Evolutionary conservation across 2,888 invertebrate species (phyloP).

Genomic region (Dicyrtoma fusca): DNA sequence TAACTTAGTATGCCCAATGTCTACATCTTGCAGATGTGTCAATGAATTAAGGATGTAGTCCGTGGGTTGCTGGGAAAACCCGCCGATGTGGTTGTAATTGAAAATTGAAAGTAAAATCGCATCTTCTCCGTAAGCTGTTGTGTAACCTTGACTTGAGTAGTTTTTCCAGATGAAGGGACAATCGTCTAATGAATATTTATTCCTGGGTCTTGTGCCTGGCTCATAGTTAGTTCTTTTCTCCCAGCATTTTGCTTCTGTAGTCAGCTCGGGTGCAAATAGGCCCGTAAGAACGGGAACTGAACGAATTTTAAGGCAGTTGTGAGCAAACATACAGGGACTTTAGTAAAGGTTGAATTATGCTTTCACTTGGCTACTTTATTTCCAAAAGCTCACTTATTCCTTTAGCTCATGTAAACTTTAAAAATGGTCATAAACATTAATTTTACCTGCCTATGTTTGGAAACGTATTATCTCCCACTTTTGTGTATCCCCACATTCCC

Average conservation of each 20-base stretch:
- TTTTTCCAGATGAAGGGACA: slow-evolving; percentile 39
- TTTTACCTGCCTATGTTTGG: slow-evolving; percentile 69
- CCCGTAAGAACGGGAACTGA: not conserved
- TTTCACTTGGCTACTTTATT: too few species aligned
- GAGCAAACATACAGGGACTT: too few species aligned
- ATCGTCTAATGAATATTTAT: not conserved
- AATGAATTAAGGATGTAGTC: too few species aligned
- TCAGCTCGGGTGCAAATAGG: too few species aligned
- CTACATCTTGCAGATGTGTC: too few species aligned
- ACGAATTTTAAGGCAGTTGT: too few species aligned
- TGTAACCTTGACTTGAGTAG: slow-evolving; percentile 61
- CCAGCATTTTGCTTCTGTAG: too few species aligned
- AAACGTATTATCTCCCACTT: slow-evolving; percentile 92
- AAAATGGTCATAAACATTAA: not conserved
- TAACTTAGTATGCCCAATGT: too few species aligned
- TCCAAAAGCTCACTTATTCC: too few species aligned
- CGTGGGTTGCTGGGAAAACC: not conserved
- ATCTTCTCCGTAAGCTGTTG: not conserved
- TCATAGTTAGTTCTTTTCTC: too few species aligned
- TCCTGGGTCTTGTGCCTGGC: too few species aligned
- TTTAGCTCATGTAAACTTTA: not conserved
- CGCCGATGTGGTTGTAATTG: slow-evolving; percentile 69
- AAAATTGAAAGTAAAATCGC: slow-evolving; percentile 68
- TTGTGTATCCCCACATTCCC: slow-evolving; percentile 86
- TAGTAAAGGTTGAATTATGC: too few species aligned